Conservation (phyloP, 2,888 invertebrate species). For the Rhamphomyia laevipes region DNA sequence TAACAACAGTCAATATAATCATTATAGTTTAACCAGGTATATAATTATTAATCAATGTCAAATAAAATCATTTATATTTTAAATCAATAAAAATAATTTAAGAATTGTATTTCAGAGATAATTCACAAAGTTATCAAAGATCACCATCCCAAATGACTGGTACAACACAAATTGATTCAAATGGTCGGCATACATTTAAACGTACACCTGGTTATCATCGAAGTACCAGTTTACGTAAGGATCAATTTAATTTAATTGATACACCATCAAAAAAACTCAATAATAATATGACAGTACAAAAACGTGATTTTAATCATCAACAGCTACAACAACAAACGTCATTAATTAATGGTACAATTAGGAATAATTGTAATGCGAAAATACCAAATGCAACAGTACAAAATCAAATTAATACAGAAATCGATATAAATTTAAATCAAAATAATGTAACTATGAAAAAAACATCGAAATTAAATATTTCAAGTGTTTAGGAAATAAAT, state of each 20-base stretch:
- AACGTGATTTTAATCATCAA: not conserved
- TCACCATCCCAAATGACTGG: slow-evolving; percentile 36
- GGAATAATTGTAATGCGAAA: no score
- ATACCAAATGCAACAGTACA: no score
- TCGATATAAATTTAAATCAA: no score
- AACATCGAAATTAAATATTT: no score
- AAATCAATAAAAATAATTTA: not conserved
- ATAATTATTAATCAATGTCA: not conserved
- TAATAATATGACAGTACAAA: not conserved
- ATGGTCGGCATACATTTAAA: slow-evolving; percentile 23
- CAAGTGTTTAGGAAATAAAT: no score
- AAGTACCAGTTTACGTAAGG: slow-evolving; percentile 8
- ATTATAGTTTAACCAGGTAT: slow-evolving; percentile 33
- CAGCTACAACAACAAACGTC: not conserved
- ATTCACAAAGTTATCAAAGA: slow-evolving; percentile 28
- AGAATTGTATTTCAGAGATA: slow-evolving; percentile 25
- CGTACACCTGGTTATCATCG: slow-evolving; percentile 6
- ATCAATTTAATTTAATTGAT: slow-evolving; percentile 8
- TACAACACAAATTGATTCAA: slow-evolving; percentile 34
- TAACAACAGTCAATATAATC: slow-evolving; percentile 25
- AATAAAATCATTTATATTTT: not conserved
- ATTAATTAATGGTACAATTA: no score
- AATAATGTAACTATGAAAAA: no score
- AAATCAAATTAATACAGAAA: no score
- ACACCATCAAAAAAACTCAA: slow-evolving; percentile 4